Evolutionary conservation across 2,888 invertebrate species (phyloP), one percentile per base, ranked within the genome.

Genomic region (Melipona bicolor): DNA sequence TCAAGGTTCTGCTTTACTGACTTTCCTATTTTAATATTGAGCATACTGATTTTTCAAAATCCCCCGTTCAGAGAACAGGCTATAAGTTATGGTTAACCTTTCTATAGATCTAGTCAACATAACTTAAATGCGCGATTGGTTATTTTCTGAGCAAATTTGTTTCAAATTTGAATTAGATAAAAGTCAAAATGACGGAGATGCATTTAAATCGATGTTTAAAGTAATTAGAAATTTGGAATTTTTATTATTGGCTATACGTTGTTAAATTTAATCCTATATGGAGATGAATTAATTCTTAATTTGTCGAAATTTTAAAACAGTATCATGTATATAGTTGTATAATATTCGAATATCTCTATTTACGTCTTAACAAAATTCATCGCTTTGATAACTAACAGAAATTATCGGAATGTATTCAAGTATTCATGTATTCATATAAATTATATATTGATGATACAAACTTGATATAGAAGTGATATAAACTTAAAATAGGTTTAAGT

Each of bases 1-100:
- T 98, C 91, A 97, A 98, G 96, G 98, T 98, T 77, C 49, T 78
- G 17, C 21, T 6, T 78, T 27, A 64, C 62, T 52, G 0, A 19
- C 5, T 76, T 71, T 54, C 68, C 59, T 59, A 50, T 74, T 73
- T 61, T 74, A 52, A 49, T 64, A 64, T 49, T 1, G 0, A 15
- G 6, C 15, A 21, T 6, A 5, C 27, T 24, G 13, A 9, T 9
- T 36, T 71, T 59, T 43, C 5, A 1, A 75, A 77, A 72, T 65
- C 11, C 61, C n/a, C 15, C 15, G 17, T 69, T 32, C 67, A 49
- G 13, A 49, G 52, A 52, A 71, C 52, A n/a, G 36, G 19, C 49
- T 13, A 49, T 50, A 72, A 61, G 62, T 79, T 43, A 59, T 68
- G 56, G 59, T 73, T 86, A 78, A 79, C 80, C 86, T 79, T 70